Percentiles rank a stretch among this genome's conserved stretches.
Evolutionary conservation across 2,797 vertebrate genomes (phyloP).

Genomic region (Etheostoma perlongum): DNA sequence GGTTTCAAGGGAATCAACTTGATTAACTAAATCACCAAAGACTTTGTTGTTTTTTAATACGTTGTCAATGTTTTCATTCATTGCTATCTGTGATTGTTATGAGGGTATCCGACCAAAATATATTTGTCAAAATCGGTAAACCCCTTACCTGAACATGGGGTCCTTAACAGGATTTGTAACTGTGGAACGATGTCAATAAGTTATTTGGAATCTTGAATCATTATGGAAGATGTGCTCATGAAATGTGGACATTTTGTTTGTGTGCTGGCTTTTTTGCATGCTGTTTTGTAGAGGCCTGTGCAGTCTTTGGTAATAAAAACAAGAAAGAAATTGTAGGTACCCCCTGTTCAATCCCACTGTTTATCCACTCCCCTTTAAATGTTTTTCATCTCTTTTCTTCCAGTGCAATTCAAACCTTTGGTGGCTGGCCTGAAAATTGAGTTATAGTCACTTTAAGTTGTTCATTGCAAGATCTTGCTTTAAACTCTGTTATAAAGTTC

Average conservation of each 20-base stretch:
- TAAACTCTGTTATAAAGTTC: slow-evolving; percentile 52
- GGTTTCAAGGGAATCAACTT: not conserved
- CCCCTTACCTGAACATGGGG: not conserved
- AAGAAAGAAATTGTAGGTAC: not conserved
- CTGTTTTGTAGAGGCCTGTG: not conserved
- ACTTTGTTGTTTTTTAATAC: not conserved
- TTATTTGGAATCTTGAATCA: not conserved
- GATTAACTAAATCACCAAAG: not conserved
- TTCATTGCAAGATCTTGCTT: slow-evolving; percentile 46
- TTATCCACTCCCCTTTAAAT: slow-evolving; percentile 21
- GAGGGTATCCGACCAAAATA: not conserved
- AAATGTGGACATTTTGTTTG: not conserved
- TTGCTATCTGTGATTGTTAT: not conserved
- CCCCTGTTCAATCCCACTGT: slow-evolving; percentile 24
- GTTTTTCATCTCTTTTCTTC: slow-evolving; percentile 45
- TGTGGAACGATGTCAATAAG: not conserved
- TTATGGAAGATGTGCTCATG: not conserved
- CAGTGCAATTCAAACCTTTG: slow-evolving; percentile 7
- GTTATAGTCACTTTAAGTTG: slow-evolving; percentile 41
- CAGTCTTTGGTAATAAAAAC: not conserved
- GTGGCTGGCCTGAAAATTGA: slow-evolving; percentile 51
- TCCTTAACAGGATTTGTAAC: not conserved
- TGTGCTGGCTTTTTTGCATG: not conserved
- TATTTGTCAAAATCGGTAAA: slow-evolving; percentile 10
- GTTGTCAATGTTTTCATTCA: not conserved